These are phyloP conservation scores for Corella eumyota DNA, from an alignment of 23 tunicate species.

Conservation along the genomic window DNA sequence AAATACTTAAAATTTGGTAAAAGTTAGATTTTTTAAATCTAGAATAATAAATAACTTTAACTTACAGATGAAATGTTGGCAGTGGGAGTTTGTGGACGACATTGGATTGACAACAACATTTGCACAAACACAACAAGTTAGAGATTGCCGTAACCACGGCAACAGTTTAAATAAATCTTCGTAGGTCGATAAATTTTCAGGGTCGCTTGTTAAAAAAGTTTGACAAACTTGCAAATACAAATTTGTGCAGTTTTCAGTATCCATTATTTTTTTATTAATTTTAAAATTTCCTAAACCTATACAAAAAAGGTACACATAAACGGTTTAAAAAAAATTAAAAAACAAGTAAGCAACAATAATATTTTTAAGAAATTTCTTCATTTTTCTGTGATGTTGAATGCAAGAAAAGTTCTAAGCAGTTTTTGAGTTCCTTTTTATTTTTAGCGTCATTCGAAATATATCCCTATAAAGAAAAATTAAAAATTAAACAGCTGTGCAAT, in stretches of 20 bases:
- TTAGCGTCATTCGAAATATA: constrained; percentile 7
- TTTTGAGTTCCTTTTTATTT: not conserved
- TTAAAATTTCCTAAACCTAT: not conserved
- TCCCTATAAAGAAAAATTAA: constrained; percentile 1
- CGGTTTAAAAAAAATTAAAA: no score
- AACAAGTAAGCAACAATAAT: not conserved
- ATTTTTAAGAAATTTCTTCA: not conserved
- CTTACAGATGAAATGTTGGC: constrained; percentile 88
- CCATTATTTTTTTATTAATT: constrained; percentile 24
- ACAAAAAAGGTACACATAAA: no score
- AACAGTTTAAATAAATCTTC: constrained; percentile 62
- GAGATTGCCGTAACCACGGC: constrained; percentile 82
- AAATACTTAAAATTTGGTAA: no score
- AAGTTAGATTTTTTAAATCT: no score
- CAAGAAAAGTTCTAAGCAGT: no score
- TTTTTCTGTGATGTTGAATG: not conserved
- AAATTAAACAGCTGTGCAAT: no score
- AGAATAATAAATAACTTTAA: no score
- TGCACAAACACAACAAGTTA: constrained; percentile 77
- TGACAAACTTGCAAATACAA: constrained; percentile 76
- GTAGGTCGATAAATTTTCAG: constrained; percentile 45
- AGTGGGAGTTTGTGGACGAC: constrained; percentile 81
- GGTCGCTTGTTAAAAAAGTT: constrained; percentile 50
- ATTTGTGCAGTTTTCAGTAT: constrained; percentile 74
- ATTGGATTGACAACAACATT: constrained; percentile 61